Percentiles rank a stretch among this genome's conserved stretches.
Evolutionary conservation across 2,888 invertebrate species (phyloP).

Genomic region (Ophion costatus): DNA sequence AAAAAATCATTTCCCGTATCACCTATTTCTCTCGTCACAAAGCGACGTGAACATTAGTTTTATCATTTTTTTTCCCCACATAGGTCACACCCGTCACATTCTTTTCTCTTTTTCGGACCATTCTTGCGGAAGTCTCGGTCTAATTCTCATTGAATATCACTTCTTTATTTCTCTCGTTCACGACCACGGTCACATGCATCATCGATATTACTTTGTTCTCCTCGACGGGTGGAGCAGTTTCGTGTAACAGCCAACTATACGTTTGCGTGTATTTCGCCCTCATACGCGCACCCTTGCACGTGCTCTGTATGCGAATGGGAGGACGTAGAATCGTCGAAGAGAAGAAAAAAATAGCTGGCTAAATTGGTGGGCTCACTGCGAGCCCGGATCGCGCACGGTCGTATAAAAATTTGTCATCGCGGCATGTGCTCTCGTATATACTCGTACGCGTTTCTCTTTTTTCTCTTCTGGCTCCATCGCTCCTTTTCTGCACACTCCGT

Average conservation of each 20-base stretch:
- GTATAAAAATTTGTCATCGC: conserved; percentile 28
- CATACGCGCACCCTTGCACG: neutral
- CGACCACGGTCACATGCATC: conserved; percentile 12
- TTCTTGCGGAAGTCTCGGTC: conserved; percentile 23
- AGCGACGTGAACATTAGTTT: conserved; percentile 15
- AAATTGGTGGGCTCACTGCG: conserved; percentile 11
- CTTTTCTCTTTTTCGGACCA: neutral
- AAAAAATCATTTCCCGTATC: neutral
- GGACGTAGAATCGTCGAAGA: neutral
- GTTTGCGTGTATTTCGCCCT: neutral
- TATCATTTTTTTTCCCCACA: neutral
- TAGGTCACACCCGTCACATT: neutral
- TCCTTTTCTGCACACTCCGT: neutral
- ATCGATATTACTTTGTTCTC: conserved; percentile 25
- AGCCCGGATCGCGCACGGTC: conserved; percentile 13
- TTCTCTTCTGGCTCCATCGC: neutral
- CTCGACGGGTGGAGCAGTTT: conserved; percentile 21
- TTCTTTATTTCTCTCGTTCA: neutral
- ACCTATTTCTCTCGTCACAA: conserved; percentile 15
- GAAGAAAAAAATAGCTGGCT: conserved; percentile 2
- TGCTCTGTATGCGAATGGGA: neutral
- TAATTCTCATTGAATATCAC: conserved; percentile 27
- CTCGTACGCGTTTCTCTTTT: neutral
- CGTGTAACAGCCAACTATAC: neutral
- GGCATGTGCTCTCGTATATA: conserved; percentile 4